Evolutionary conservation across 2,888 invertebrate species (phyloP), one percentile per base, ranked within the genome.

Genomic region (Andrena hattorfiana): DNA sequence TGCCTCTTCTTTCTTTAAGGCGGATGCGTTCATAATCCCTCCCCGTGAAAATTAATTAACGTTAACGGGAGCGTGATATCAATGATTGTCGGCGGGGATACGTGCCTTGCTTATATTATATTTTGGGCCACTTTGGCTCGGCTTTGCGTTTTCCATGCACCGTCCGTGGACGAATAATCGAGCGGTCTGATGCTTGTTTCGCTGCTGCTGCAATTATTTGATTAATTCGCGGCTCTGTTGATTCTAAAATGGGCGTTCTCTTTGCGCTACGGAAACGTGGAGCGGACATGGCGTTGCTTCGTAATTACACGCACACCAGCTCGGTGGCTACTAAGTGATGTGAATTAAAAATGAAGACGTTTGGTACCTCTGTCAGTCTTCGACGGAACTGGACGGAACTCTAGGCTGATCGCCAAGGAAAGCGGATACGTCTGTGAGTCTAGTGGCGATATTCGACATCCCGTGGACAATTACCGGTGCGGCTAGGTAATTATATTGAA

Each of bases 311-410:
- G 8, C 63, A 42, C 72, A 59, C 32, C 2, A 13, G 30, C 23
- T 28, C 32, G 23, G 0, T 6, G 2, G 20, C 20, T n/a, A 70
- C 60, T 70, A 71, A 71, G 13, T 20, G 49, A 66, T 64, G 56
- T 56, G 76, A 80, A 80, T 73, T 73, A 69, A 73, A 79, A 79
- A 42, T 77, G 66, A 72, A 49, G 23, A n/a, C 68, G 63, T 62
- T n/a, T 42, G 4, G 16, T 48, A 32, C 48, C 67, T 32, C 71
- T 28, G n/a, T 10, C 79, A 81, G 79, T 79, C 63, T 32, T 66
- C 48, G 16, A 23, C 59, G 51, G 56, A 73, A 20, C 68, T 60
- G 42, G 42, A 42, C 42, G 42, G 42, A 42, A 42, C 42, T 42
- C 16, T 30, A 20, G 8, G 26, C 56, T 59, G 64, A 48, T 23